A percentile compares a stretch with the other conserved stretches of the same genome.
These are phyloP conservation scores for Acanthornis magna DNA, from an alignment of 2,797 vertebrate species.

Conservation along the genomic window DNA sequence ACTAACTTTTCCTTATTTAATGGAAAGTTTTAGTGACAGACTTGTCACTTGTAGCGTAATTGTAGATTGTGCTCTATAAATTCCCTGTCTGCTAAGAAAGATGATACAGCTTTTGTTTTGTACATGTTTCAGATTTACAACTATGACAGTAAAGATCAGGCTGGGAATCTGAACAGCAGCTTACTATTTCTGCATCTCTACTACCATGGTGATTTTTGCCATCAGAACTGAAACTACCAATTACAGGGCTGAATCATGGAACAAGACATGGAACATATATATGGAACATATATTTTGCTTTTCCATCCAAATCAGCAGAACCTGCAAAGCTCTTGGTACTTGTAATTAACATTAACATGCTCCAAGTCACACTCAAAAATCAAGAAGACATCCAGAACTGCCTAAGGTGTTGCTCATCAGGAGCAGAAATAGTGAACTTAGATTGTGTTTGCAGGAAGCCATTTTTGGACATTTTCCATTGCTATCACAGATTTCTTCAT, in stretches of 20 bases:
- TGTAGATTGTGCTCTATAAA: background rate
- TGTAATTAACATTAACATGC: background rate
- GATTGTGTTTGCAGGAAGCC: background rate
- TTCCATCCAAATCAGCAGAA: slow-evolving; percentile 2
- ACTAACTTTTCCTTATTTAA: background rate
- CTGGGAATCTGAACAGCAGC: background rate
- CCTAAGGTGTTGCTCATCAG: background rate
- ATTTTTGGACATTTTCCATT: background rate
- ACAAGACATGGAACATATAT: background rate
- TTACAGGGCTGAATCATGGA: background rate
- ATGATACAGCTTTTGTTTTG: slow-evolving; percentile 9
- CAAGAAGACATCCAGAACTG: background rate
- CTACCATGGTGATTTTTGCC: slow-evolving; percentile 15
- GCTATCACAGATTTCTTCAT: background rate
- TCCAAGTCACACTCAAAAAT: background rate
- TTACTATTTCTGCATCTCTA: slow-evolving; percentile 4
- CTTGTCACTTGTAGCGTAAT: background rate
- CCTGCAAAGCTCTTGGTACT: background rate
- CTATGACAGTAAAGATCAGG: background rate
- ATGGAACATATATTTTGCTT: background rate
- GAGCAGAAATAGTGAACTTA: background rate
- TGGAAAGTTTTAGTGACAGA: background rate
- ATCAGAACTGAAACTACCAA: background rate
- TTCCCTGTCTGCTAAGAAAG: slow-evolving; percentile 5
- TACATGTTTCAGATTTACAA: background rate